phyloP scores from a whole-genome alignment of 1,140 invertebrate species.

The Pentalonia nigronervosa region DNA sequence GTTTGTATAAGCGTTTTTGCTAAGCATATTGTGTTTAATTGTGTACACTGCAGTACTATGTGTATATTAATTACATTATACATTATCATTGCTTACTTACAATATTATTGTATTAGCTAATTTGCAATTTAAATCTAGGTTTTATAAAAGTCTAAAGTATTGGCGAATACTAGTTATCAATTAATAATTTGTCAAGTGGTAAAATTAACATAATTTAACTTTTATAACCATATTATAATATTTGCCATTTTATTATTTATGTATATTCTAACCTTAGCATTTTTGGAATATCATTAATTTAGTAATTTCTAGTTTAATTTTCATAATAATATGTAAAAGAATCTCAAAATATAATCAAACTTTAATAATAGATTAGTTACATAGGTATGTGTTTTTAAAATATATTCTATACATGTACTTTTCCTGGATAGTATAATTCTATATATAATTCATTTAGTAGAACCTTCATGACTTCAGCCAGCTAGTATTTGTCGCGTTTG shows the following conservation, averaged over 20 bases:
- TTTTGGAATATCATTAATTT: not conserved
- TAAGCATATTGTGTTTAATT: not conserved
- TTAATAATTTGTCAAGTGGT: not conserved
- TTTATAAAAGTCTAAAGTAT: not conserved
- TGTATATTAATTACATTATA: slow-evolving; percentile 20
- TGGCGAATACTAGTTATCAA: not conserved
- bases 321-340: not conserved
- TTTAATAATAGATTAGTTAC: not conserved
- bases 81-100: not conserved
- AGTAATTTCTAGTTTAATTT: not conserved
- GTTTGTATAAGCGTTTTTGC: not conserved
- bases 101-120: slow-evolving; percentile 25
- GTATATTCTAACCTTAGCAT: not conserved
- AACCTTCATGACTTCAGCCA: not conserved
- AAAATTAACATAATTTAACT: not conserved
- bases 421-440: not conserved
- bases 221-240: not conserved
- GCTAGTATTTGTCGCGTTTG: not conserved
- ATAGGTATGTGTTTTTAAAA: not conserved
- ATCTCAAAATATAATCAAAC: not conserved
- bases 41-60: not conserved
- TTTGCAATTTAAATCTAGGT: slow-evolving; percentile 18
- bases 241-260: not conserved
- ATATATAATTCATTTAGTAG: not conserved
- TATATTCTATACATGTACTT: not conserved